Evolutionary conservation across 2,888 invertebrate genomes (phyloP).

Genomic region (Bimastos eiseni): DNA sequence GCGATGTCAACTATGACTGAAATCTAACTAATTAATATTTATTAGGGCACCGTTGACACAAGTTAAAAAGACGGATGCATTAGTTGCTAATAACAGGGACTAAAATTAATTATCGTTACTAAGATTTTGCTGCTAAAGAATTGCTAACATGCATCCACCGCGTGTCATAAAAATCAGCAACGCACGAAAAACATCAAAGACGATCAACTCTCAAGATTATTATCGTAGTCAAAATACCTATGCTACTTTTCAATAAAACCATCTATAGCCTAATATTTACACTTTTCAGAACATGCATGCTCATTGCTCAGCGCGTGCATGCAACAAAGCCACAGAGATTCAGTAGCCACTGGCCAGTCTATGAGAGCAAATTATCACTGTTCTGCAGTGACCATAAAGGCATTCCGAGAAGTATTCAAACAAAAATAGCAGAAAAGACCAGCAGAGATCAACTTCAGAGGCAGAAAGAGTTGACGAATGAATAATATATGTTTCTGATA

Average conservation of each 20-base stretch:
- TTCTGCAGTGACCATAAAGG: not conserved
- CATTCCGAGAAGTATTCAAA: not conserved
- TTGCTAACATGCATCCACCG: conserved; percentile 13
- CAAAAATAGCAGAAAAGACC: not conserved
- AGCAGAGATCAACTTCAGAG: not conserved
- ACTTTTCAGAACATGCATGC: not conserved
- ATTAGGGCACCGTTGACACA: not conserved
- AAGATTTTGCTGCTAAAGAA: not conserved
- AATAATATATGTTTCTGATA: not conserved
- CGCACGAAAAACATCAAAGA: conserved; percentile 5
- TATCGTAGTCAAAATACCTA: conserved; percentile 7
- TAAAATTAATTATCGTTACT: not conserved
- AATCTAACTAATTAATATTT: not conserved
- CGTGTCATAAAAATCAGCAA: conserved; percentile 5
- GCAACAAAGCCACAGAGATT: not conserved
- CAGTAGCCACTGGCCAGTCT: conserved; percentile 1
- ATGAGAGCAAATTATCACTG: not conserved
- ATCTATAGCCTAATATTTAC: conserved; percentile 13
- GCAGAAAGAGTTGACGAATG: not conserved
- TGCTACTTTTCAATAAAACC: not conserved
- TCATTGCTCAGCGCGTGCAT: not conserved
- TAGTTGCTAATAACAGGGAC: not conserved
- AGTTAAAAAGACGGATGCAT: not conserved
- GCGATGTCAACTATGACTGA: not conserved
- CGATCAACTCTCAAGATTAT: not conserved